Percentiles rank a stretch among this genome's conserved stretches.
Evolutionary conservation across 2,113 vertebrate genomes (phyloP).

Genomic region (Passerina amoena): DNA sequence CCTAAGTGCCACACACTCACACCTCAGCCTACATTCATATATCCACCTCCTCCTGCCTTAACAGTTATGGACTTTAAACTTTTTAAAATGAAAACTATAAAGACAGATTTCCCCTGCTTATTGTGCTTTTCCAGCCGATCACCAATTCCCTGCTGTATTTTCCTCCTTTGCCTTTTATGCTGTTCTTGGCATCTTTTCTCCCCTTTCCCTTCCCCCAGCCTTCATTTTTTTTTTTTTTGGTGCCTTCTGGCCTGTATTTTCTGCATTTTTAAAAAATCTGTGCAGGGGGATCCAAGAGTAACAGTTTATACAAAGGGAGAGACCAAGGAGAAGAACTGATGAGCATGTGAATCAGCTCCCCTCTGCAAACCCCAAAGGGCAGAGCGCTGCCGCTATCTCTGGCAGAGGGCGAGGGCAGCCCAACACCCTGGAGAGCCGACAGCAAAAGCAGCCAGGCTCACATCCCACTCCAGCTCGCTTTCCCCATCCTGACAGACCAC

Average conservation of each 20-base stretch:
- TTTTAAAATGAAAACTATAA: neutral
- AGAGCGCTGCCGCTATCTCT: neutral
- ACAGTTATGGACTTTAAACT: neutral
- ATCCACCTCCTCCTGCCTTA: neutral
- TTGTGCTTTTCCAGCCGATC: neutral
- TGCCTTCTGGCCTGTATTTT: constrained; percentile 47
- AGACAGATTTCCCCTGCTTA: neutral
- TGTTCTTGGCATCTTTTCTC: constrained; percentile 37
- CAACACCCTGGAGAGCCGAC: neutral
- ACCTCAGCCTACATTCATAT: neutral
- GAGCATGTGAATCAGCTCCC: constrained; percentile 33
- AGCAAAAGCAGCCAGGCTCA: neutral
- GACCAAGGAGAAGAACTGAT: neutral
- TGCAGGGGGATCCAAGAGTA: constrained; percentile 42
- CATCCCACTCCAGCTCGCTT: neutral
- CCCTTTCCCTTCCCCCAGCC: neutral
- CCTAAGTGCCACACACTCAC: rapidly evolving
- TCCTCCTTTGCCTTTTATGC: neutral
- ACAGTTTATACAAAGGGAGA: constrained; percentile 43
- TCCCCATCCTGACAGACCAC: constrained; percentile 2
- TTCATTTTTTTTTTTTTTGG: neutral
- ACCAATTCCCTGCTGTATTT: neutral
- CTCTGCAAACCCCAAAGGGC: neutral
- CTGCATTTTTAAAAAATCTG: neutral
- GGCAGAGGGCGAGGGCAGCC: neutral